phyloP scores from a whole-genome alignment of 2,113 vertebrate genomes.

The Phoenicopterus ruber region DNA sequence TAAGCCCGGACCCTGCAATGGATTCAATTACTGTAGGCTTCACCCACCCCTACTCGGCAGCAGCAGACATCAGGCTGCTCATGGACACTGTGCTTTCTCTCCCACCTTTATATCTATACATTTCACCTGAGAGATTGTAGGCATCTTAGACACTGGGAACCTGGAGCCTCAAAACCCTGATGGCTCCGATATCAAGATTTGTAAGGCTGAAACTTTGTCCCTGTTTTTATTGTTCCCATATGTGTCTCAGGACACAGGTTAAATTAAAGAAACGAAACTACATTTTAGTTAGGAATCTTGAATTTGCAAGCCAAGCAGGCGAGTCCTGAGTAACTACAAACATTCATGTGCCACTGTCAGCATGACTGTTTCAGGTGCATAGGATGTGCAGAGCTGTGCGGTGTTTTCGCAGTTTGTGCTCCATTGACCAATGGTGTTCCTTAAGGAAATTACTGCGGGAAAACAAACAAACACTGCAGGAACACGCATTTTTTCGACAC shows the following conservation, averaged over 20 bases:
- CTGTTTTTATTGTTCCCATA: background rate
- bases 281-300: background rate
- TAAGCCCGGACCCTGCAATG: background rate
- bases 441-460: background rate
- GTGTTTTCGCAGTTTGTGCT: background rate
- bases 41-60: background rate
- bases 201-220: background rate
- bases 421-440: background rate
- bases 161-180: background rate
- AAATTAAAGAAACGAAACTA: background rate
- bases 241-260: background rate
- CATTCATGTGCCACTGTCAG: background rate
- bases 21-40: background rate
- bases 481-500: background rate
- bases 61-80: background rate
- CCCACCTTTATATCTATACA: fast-evolving
- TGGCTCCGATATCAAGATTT: background rate
- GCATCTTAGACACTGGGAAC: background rate
- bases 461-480: background rate
- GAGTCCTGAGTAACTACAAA: background rate
- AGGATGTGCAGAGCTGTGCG: background rate
- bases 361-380: background rate
- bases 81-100: fast-evolving
- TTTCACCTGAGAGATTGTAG: background rate
- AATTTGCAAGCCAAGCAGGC: background rate